Conservation (phyloP, 1,140 invertebrate species). For the Pomphorhynchus laevis region DNA sequence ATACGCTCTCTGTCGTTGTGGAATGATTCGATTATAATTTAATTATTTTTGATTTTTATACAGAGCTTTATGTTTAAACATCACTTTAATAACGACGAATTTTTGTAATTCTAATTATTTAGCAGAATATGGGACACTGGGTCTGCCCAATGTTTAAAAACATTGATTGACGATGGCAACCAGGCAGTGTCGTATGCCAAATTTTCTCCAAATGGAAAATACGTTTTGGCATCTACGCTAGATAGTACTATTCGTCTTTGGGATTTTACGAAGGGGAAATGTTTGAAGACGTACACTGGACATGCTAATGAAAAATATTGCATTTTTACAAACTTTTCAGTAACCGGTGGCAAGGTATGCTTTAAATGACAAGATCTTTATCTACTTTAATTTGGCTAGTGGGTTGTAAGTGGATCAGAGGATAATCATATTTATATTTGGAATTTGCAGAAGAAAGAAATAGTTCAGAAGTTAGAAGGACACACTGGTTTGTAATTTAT, state of each 20-base stretch:
- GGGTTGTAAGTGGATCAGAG: conserved; percentile 99
- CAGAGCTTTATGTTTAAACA: background rate
- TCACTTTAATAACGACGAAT: background rate
- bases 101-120: conserved; percentile 15
- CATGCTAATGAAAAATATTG: conserved; percentile 98
- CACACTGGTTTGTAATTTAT: conserved; percentile 35
- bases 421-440: conserved; percentile 96
- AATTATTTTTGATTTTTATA: background rate
- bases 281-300: conserved; percentile 77
- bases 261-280: conserved; percentile 78
- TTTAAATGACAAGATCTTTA: conserved; percentile 2
- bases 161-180: conserved; percentile 50
- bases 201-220: conserved; percentile 97
- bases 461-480: conserved; percentile 76
- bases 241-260: conserved; percentile 64
- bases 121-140: conserved; percentile 98
- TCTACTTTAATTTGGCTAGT: conserved; percentile 27
- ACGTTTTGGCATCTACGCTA: conserved; percentile 76
- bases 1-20: too few species aligned
- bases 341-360: conserved; percentile 75
- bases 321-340: conserved; percentile 97
- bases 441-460: conserved; percentile 96
- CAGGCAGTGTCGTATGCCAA: conserved; percentile 97
- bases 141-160: conserved; percentile 91
- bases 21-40: too few species aligned